phyloP scores from a whole-genome alignment of 2,797 vertebrate genomes.

The Enteromius viviparus region DNA sequence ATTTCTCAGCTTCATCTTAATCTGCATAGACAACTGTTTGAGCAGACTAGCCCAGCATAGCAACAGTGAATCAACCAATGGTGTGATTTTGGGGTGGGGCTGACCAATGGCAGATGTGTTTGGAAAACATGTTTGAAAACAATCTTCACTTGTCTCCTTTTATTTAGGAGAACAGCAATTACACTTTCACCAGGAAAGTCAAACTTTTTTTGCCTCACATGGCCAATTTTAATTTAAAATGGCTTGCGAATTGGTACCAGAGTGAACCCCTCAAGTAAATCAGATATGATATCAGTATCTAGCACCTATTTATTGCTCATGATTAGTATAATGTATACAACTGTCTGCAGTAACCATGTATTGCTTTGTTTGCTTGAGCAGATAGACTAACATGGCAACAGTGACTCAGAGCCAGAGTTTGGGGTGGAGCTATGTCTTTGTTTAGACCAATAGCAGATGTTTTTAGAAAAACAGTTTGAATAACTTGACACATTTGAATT shows the following conservation, averaged over 20 bases:
- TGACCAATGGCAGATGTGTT: slow-evolving; percentile 5
- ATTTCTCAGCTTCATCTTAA: not conserved
- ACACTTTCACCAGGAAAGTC: not conserved
- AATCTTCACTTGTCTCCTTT: not conserved
- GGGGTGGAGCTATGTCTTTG: not conserved
- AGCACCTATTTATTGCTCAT: not conserved
- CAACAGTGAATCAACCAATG: not conserved
- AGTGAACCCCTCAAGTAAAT: not conserved
- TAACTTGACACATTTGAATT: not conserved
- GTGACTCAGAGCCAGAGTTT: not conserved
- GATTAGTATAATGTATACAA: not conserved
- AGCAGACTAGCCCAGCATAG: not conserved
- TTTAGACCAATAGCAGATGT: not conserved
- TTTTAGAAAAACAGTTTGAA: not conserved
- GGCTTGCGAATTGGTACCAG: not conserved
- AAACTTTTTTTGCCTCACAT: not conserved
- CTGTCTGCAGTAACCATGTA: not conserved
- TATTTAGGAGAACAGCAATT: not conserved
- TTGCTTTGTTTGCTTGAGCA: not conserved
- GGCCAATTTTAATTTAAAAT: not conserved
- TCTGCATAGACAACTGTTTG: not conserved
- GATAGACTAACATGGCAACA: not conserved
- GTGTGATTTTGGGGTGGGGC: not conserved
- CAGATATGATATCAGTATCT: not conserved
- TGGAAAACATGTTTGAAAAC: not conserved